Base-by-base conservation (phyloP, 1,140 invertebrate species). In the Tachypleus tridentatus region DNA sequence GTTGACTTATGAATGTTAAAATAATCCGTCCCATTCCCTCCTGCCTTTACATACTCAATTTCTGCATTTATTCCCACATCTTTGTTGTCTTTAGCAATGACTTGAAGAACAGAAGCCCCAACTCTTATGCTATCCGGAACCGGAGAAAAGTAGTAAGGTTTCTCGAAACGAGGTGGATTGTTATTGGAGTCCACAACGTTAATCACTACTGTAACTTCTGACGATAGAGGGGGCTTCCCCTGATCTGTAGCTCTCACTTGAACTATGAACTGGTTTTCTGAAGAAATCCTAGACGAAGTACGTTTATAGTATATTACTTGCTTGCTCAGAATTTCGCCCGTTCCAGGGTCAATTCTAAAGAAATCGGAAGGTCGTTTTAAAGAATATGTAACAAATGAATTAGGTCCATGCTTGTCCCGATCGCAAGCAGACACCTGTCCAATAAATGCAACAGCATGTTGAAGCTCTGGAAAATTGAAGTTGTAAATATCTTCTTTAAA, bases 171-270 rank as follows among this genome's bases (percentile, higher is more conserved):
- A 0, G 92, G 92, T 29, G 88, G 81, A 73, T 93, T 89, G 71
- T 93, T 93, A 73, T 95, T 94, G 0, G 89, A 87, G 76, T 93
- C 88, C 0, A 95, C 87, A 0, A 96, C 85, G 73, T 88, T 93
- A n/a, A 96, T 85, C 48, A 85, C 85, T 0, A 95, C 86, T 7
- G 87, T 77, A 71, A 86, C 86, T 79, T 89, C 86, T 3, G 88
- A 88, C 8, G 88, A 89, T 80, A 93, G 83, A 0, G 91, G 90
- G 11, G 93, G 93, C 74, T 92, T 93, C 0, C 94, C 94, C 73
- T 93, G 91, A 74, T 96, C 93, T 0, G 86, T 91, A 0, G 93
- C 93, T 1, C 94, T 76, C 1, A 97, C 84, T 0, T 86, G 87
- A 7, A 97, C 77, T 3, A 86, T 82, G 71, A 94, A 92, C 63